Conservation (phyloP, 64 coral and sea anemone species). For the Catalaphyllia jardinei region DNA sequence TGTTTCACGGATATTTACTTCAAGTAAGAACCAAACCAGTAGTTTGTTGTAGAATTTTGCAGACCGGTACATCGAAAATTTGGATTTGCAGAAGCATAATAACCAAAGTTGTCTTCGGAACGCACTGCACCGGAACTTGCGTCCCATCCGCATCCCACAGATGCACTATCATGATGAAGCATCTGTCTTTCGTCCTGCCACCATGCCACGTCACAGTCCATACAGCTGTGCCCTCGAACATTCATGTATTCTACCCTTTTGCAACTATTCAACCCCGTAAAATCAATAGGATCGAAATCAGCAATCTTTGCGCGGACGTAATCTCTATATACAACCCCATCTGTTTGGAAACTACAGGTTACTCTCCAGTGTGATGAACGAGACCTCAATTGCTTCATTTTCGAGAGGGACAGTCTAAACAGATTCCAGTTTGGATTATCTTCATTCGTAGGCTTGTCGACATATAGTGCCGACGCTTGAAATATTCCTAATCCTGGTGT, state of each 20-base stretch:
- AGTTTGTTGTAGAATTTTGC: neutral
- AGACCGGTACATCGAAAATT: neutral
- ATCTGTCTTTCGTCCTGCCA: neutral
- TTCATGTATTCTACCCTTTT: slow-evolving; percentile 14
- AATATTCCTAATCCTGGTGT: neutral
- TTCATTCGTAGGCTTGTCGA: slow-evolving; percentile 10
- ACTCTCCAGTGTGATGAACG: slow-evolving; percentile 11
- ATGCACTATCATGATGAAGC: neutral
- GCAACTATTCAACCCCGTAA: neutral
- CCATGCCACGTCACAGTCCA: neutral
- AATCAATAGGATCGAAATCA: slow-evolving; percentile 3
- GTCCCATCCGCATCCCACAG: neutral
- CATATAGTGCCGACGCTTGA: neutral
- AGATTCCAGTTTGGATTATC: slow-evolving; percentile 25
- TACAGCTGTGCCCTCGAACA: slow-evolving; percentile 24
- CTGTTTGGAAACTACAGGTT: slow-evolving; percentile 21
- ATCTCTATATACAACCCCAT: slow-evolving; percentile 1
- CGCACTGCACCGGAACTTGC: neutral
- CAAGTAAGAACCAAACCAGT: slow-evolving; percentile 29
- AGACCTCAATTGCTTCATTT: slow-evolving; percentile 5
- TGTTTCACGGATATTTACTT: neutral
- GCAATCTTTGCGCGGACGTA: neutral
- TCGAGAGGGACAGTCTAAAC: slow-evolving; percentile 17
- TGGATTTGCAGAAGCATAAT: neutral
- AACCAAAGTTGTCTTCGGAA: slow-evolving; percentile 12